Evolutionary conservation across 2,888 invertebrate genomes (phyloP).

Genomic region (Aquatica leii): DNA sequence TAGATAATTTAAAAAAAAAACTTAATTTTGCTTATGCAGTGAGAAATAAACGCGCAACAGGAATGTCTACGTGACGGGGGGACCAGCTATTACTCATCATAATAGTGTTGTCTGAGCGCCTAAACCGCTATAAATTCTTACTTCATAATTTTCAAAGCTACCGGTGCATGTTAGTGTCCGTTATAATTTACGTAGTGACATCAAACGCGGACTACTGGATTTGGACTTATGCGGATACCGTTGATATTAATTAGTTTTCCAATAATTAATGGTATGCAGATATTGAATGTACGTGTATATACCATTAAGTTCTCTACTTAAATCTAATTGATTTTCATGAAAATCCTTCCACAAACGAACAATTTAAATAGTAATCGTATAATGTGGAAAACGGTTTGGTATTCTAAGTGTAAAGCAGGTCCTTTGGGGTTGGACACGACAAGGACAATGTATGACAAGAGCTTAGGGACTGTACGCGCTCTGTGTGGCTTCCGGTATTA

Average conservation of each 20-base stretch:
- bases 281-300: background rate
- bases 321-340: slow-evolving; percentile 24
- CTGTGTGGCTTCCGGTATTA: slow-evolving; percentile 38
- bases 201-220: slow-evolving; percentile 12
- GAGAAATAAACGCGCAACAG: slow-evolving; percentile 22
- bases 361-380: slow-evolving; percentile 29
- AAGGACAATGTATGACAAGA: slow-evolving; percentile 41
- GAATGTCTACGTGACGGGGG: slow-evolving; percentile 16
- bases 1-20: no score
- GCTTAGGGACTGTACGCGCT: slow-evolving; percentile 39
- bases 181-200: slow-evolving; percentile 23
- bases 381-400: slow-evolving; percentile 39
- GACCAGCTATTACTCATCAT: slow-evolving; percentile 32
- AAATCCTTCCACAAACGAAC: slow-evolving; percentile 18
- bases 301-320: slow-evolving; percentile 14
- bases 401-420: slow-evolving; percentile 39
- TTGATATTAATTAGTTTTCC: slow-evolving; percentile 17
- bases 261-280: slow-evolving; percentile 21
- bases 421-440: slow-evolving; percentile 37
- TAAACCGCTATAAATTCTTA: slow-evolving; percentile 35
- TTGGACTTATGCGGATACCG: slow-evolving; percentile 15
- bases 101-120: slow-evolving; percentile 33
- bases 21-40: background rate
- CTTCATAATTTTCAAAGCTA: slow-evolving; percentile 36
- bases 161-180: slow-evolving; percentile 29